A percentile compares a stretch with the other conserved stretches of the same genome.
Conservation (phyloP, 2,888 invertebrate genomes). For the Carterocephalus palaemon region DNA sequence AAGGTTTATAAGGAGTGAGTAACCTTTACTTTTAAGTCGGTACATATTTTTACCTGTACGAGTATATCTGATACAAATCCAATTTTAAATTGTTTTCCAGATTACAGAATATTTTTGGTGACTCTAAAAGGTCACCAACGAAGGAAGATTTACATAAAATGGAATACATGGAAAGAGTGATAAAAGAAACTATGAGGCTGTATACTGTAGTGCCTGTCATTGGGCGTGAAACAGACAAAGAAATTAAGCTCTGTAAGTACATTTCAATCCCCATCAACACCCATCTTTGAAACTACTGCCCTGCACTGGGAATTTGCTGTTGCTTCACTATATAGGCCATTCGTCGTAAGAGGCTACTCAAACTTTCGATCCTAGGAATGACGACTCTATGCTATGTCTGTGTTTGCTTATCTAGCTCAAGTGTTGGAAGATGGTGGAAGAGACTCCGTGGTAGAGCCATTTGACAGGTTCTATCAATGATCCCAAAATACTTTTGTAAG, state of each 20-base stretch:
- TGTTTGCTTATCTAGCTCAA: no score
- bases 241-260: constrained; percentile 70
- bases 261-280: background rate
- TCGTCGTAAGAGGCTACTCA: no score
- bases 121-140: constrained; percentile 56
- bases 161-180: constrained; percentile 76
- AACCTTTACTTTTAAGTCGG: background rate
- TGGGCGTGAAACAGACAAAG: constrained; percentile 63
- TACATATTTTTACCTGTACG: no score
- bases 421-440: no score
- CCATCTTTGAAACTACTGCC: background rate
- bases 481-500: no score
- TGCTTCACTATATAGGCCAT: no score
- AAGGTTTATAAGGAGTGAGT: constrained; percentile 51
- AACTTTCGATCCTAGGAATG: no score
- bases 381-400: no score
- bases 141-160: constrained; percentile 73
- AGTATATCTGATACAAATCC: no score
- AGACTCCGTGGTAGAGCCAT: no score
- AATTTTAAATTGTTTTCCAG: constrained; percentile 48
- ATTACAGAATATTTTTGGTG: constrained; percentile 64
- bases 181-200: constrained; percentile 79
- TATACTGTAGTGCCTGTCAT: constrained; percentile 77
- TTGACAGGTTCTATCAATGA: no score
- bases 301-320: background rate